Evolutionary conservation across 2,797 vertebrate genomes (phyloP).

Genomic region (Calcarius lapponicus): DNA sequence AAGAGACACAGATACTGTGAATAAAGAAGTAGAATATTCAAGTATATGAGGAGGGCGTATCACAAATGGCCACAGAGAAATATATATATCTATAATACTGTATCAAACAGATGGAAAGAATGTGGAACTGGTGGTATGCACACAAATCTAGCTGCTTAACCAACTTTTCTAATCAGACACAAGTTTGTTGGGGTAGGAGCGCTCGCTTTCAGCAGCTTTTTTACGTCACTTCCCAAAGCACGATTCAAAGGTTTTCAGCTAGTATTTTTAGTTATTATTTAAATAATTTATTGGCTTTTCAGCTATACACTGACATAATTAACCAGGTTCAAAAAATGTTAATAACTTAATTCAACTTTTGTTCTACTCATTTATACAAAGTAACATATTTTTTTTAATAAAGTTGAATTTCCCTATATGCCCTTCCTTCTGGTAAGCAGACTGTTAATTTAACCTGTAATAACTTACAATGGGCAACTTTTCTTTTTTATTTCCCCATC

Average conservation of each 20-base stretch:
- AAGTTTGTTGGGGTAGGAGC: slow-evolving; percentile 63
- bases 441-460: slow-evolving; percentile 66
- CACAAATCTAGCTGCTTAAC: slow-evolving; percentile 79
- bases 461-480: slow-evolving; percentile 72
- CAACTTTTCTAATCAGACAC: slow-evolving; percentile 75
- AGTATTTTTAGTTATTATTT: slow-evolving; percentile 74
- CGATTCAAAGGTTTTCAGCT: slow-evolving; percentile 59
- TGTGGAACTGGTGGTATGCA: slow-evolving; percentile 74
- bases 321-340: slow-evolving; percentile 74
- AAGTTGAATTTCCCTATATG: slow-evolving; percentile 71
- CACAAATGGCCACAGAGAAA: slow-evolving; percentile 90
- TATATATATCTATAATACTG: slow-evolving; percentile 87
- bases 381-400: slow-evolving; percentile 65
- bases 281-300: slow-evolving; percentile 81
- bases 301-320: slow-evolving; percentile 78
- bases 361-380: slow-evolving; percentile 80
- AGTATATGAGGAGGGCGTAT: slow-evolving; percentile 81
- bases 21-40: slow-evolving; percentile 86
- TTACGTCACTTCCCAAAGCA: slow-evolving; percentile 54
- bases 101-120: slow-evolving; percentile 82
- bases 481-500: slow-evolving; percentile 43
- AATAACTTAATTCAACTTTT: slow-evolving; percentile 81
- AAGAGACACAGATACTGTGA: slow-evolving; percentile 90
- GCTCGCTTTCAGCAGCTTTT: slow-evolving; percentile 65
- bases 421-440: slow-evolving; percentile 68